Conservation (phyloP, 1,140 invertebrate genomes). For the Periplaneta americana region DNA sequence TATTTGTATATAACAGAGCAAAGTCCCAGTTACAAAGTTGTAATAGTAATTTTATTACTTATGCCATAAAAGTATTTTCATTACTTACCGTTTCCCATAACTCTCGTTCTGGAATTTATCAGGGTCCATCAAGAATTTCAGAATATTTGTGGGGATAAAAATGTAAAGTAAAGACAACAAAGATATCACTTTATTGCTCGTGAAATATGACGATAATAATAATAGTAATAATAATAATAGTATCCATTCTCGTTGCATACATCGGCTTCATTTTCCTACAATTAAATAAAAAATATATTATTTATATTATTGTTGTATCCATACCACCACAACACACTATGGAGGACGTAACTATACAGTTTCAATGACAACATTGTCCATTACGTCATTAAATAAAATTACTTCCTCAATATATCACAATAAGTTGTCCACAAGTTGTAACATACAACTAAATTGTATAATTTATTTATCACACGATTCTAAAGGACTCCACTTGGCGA, state of each 20-base stretch:
- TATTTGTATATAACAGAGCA: no score
- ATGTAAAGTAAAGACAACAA: not conserved
- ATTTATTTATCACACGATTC: not conserved
- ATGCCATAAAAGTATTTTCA: no score
- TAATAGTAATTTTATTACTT: no score
- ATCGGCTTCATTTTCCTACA: not conserved
- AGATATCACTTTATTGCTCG: not conserved
- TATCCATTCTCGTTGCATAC: not conserved
- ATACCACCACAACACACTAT: not conserved
- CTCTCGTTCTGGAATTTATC: no score
- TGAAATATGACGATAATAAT: not conserved
- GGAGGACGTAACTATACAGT: not conserved
- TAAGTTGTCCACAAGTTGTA: not conserved
- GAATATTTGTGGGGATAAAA: not conserved
- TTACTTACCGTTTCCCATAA: no score
- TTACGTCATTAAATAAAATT: not conserved
- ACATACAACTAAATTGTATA: not conserved
- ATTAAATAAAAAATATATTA: not conserved
- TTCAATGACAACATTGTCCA: not conserved
- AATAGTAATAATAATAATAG: not conserved
- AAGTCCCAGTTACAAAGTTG: no score
- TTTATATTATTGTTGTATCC: not conserved
- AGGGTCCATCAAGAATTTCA: no score
- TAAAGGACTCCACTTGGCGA: not conserved
- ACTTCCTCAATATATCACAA: not conserved